phyloP scores from a whole-genome alignment of 2,113 vertebrate genomes.

The Sterrhoptilus dennistouni region DNA sequence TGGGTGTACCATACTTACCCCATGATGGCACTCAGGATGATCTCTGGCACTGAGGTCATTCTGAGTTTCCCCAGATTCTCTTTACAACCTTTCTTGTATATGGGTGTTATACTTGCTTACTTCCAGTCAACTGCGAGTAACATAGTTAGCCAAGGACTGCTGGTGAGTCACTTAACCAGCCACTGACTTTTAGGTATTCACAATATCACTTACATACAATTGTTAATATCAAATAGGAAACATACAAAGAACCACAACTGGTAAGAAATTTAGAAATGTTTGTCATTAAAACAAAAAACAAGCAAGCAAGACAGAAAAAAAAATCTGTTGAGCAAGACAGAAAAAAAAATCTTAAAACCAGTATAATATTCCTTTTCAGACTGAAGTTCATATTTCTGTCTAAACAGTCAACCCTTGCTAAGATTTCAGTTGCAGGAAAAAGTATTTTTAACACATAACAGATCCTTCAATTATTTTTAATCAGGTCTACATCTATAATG shows the following conservation, averaged over 20 bases:
- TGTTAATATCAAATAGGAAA: not conserved
- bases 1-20: not conserved
- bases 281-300: not conserved
- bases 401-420: not conserved
- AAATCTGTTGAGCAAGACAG: not conserved
- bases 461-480: slow-evolving; percentile 34
- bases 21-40: not conserved
- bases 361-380: not conserved
- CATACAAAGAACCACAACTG: not conserved
- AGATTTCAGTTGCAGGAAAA: not conserved
- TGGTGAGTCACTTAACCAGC: not conserved
- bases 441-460: not conserved
- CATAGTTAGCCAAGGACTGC: not conserved
- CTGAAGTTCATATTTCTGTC: not conserved
- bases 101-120: not conserved
- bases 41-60: not conserved
- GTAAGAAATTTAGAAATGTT: not conserved
- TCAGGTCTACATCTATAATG: not conserved
- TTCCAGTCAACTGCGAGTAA: not conserved
- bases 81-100: too few species aligned
- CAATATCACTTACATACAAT: not conserved
- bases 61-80: not conserved
- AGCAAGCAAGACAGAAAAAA: not conserved
- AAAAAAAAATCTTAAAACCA: not conserved
- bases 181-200: not conserved